Evolutionary conservation across 2,888 invertebrate species (phyloP), one percentile per base, ranked within the genome.

Genomic region (Zootermopsis nevadensis): DNA sequence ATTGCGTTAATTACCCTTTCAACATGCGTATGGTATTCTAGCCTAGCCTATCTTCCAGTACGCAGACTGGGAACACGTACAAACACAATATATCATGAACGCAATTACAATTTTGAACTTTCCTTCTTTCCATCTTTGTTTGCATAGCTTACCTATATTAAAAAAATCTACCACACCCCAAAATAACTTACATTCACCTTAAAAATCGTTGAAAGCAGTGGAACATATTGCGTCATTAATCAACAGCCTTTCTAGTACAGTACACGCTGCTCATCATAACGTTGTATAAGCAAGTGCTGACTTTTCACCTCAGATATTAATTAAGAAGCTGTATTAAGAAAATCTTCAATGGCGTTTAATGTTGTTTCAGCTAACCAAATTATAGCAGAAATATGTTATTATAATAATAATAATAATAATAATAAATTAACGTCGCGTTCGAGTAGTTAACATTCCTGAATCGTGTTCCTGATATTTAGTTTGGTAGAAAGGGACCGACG

Each of bases 1-100:
- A 74, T 38, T 38, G 38, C 74, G 27, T 38, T 74, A 74, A 74
- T 74, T 74, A 74, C 22, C n/a, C 66, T 22, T 33, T 33, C 69
- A 69, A 31, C 31, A 12, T 31, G 24, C 24, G 69, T 31, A 31
- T 69, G 33, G 31, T 30, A 6, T 10, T 33, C 33, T 19, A 19
- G 12, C 7, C 33, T 22, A 33, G 30, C 69, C 22, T 1, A 15
- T 69, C 69, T 31, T 69, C 19, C 69, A 22, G 6, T 66, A 7
- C 24, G 8, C 19, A 27, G 7, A 15, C 27, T 19, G 31, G 33
- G 19, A 2, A 69, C 30, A 69, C 2, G n/a, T 38, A 38, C 38
- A 38, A 74, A 42, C 74, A 74, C 38, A 0, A 74, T 74, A 38
- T 74, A 74, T 74, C 38, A 74, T n/a, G n/a, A 19, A 35, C n/a